Evolutionary conservation across 2,888 invertebrate species (phyloP), one percentile per base, ranked within the genome.

Genomic region (Oscheius onirici): DNA sequence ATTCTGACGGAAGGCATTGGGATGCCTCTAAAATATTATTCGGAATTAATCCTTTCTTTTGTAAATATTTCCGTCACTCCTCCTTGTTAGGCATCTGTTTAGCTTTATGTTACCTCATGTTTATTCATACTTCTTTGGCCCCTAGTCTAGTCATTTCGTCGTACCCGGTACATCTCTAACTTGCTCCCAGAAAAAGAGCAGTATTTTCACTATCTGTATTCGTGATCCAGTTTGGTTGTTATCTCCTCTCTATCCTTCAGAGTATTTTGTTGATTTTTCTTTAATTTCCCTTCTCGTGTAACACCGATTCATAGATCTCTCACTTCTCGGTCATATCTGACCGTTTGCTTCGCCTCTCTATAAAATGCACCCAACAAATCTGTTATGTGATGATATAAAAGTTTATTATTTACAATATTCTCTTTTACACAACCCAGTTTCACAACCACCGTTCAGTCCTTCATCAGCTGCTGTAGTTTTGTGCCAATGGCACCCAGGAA

Each of bases 401-500:
- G 24, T 41, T 43, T 58, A 58, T 58, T 15, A 58, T 20, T 58
- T 58, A 58, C 58, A 58, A 58, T 22, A 40, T 17, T 46, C 20
- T 26, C 26, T 52, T 52, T 22, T 52, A 5, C 22, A 52, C 52
- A 57, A 51, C 51, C 51, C 51, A 51, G 10, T 8, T 51, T n/a
- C 51, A 22, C 34, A 41, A 63, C 34, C 43, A 20, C 44, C 46
- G 46, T 13, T 40, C 2, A 41, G 1, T n/a, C 60, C n/a, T 49
- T 44, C 78, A 84, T 83, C 3, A 85, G 74, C n/a, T 71, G n/a
- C 1, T 75, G 68, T 72, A 93, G 90, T 85, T 92, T 91, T 72
- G 93, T 92, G 63, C 92, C 91, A 82, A 95, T 92, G 46, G 94
- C 94, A 73, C 92, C 91, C 70, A 95, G 90, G 90, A 94, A 95